Evolutionary conservation across 2,797 vertebrate species (phyloP), one percentile per base, ranked within the genome.

Genomic region (Botia almorhae): DNA sequence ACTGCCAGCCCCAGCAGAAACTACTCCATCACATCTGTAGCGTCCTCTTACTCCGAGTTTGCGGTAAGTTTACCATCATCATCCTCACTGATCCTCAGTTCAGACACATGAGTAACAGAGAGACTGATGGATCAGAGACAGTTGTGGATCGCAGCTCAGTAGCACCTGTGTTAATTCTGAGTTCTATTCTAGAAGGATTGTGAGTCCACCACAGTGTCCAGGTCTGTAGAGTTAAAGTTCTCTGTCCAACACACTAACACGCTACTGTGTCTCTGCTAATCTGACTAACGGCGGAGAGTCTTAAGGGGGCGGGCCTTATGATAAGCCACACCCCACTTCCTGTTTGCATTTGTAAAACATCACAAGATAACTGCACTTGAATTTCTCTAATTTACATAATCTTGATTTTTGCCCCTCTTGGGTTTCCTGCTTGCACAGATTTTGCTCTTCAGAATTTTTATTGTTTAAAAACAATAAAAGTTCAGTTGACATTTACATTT

Each of bases 31-130:
- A 97, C 93, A 83, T 94, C 95, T 87, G 87, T 97, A 87, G 96
- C 96, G 90, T 95, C 93, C 93, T 96, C 96, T 93, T 99, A 99
- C 95, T 94, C 95, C 13, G 95, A 98, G 88, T 98, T 99, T 95
- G 94, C 94, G 95, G 98, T 98, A 98, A 97, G 95, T 88, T 89
- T 79, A 14, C 46, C 19, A n/a, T 58, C 48, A 4, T 19, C 1
- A 64, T 36, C 48, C 8, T 33, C 26, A 33, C 29, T 26, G 8
- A 23, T 39, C 23, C 1, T 14, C 48, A 26, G n/a, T 29, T 13
- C 26, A 23, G 48, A 39, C 33, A 83, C 73, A 76, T 21, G 69
- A 71, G 50, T 39, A 58, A 16, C 17, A 36, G 21, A 17, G 17
- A 21, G 4, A 60, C 58, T 17, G 13, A 17, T n/a, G 43, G 11